Percentiles rank a stretch among this genome's conserved stretches.
Evolutionary conservation across 2,888 invertebrate species (phyloP).

Genomic region (Sepioteuthis lessoniana): DNA sequence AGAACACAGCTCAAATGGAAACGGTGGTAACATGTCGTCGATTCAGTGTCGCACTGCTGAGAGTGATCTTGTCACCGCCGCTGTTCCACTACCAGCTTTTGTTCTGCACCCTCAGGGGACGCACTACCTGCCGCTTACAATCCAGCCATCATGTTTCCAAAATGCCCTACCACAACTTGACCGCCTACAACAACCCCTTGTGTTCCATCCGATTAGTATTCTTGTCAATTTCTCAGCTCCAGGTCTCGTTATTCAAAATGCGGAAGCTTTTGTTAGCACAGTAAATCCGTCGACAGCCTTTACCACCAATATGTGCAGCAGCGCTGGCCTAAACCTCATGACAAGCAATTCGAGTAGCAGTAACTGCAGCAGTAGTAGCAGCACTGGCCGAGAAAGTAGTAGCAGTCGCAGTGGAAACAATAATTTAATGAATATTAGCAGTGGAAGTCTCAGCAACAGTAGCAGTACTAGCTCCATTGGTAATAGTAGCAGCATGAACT

Average conservation of each 20-base stretch:
- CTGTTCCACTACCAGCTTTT: slow-evolving; percentile 83
- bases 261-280: slow-evolving; percentile 39
- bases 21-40: slow-evolving; percentile 50
- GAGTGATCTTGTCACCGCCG: slow-evolving; percentile 51
- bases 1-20: slow-evolving; percentile 56
- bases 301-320: not conserved
- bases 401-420: not conserved
- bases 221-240: slow-evolving; percentile 70
- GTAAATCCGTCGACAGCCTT: not conserved
- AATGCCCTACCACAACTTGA: slow-evolving; percentile 66
- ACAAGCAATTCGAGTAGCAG: not conserved
- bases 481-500: slow-evolving; percentile 1
- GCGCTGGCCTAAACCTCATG: not conserved
- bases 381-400: not conserved
- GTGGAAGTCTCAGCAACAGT: not conserved
- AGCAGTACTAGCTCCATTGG: not conserved
- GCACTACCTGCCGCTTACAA: slow-evolving; percentile 87
- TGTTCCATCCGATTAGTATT: slow-evolving; percentile 72
- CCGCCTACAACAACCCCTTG: slow-evolving; percentile 51
- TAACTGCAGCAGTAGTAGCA: not conserved
- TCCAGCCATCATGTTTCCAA: slow-evolving; percentile 72
- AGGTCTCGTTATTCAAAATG: slow-evolving; percentile 36
- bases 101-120: slow-evolving; percentile 90
- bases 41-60: slow-evolving; percentile 48
- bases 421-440: not conserved